Evolutionary conservation across 2,113 vertebrate genomes (phyloP).

Genomic region (Gymnogyps californianus): DNA sequence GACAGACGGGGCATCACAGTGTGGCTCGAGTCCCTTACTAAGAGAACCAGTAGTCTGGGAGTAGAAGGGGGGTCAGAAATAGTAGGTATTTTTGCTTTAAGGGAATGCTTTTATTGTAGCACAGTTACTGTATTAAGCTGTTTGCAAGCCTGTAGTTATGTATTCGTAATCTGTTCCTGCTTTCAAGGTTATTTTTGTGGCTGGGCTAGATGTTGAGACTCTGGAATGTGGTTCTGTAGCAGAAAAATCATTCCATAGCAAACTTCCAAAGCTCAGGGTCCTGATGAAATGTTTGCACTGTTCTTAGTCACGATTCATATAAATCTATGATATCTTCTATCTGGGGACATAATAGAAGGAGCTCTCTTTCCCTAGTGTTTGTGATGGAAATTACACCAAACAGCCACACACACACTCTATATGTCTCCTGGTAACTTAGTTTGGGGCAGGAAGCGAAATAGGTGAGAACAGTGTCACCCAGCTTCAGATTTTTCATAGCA

Average conservation of each 20-base stretch:
- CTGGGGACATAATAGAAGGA: neutral
- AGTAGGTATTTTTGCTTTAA: neutral
- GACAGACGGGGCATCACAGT: neutral
- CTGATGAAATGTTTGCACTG: neutral
- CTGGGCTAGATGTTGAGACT: neutral
- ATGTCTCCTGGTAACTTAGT: neutral
- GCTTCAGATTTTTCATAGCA: neutral
- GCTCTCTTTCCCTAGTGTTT: neutral
- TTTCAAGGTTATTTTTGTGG: neutral
- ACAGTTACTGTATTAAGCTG: neutral
- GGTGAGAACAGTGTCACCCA: neutral
- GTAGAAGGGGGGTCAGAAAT: neutral
- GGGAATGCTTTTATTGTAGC: neutral
- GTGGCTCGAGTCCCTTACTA: neutral
- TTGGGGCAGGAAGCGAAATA: neutral
- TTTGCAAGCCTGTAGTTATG: neutral
- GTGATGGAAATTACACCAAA: neutral
- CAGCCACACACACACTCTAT: rapidly evolving
- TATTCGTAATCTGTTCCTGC: neutral
- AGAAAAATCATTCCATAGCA: neutral
- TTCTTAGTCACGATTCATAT: neutral
- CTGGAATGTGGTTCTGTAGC: neutral
- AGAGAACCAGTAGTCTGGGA: neutral
- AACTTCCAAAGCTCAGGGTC: neutral
- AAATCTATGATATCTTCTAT: neutral